Base-by-base conservation (phyloP, 2,113 vertebrate genomes). In the Urocynchramus pylzowi region DNA sequence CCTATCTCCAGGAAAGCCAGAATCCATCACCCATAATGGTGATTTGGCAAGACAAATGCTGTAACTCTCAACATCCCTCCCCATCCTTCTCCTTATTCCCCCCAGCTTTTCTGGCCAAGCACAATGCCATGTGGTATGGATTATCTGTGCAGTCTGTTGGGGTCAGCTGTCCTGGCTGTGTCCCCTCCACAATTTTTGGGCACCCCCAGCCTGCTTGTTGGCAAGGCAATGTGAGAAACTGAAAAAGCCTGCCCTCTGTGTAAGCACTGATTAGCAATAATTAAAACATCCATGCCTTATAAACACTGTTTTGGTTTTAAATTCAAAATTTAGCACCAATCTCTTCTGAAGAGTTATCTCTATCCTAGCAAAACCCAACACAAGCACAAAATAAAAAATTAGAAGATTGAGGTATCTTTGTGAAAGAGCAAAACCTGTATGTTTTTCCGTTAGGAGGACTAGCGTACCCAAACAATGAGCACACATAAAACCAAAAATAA, bases 1-100 rank as follows among this genome's bases (percentile, higher is more conserved):
- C 16, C 33, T 69, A 52, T 16, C 23, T 14, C 49, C 41, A 69
- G 45, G 54, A 84, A 33, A 90, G 64, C 23, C 64, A n/a, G 33
- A 42, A 13, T 63, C 37, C 23, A 6, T 42, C 60, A 77, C 2
- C 0, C 2, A 0, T 12, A 56, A 39, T 0, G 0, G 9, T 30
- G 23, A 81, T 30, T 78, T 60, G 16, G 11, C 18, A 84, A 73
- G 53, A 56, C 41, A 84, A 81, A 31, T 0, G 2, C 12, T 26
- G 1, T 28, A 12, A 60, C 13, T 23, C 41, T 9, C 1, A 68
- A 84, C 2, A 2, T 56, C 7, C 19, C 13, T 27, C 7, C 6
- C 11, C 45, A 54, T 4, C 8, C 63, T 77, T 31, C 49, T 81
- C 42, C 42, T 82, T 19, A 28, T 41, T 67, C 8, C 12, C 45